Evolutionary conservation across 1,140 invertebrate genomes (phyloP), one percentile per base, ranked within the genome.

Genomic region (Rhagoletis zephyria): DNA sequence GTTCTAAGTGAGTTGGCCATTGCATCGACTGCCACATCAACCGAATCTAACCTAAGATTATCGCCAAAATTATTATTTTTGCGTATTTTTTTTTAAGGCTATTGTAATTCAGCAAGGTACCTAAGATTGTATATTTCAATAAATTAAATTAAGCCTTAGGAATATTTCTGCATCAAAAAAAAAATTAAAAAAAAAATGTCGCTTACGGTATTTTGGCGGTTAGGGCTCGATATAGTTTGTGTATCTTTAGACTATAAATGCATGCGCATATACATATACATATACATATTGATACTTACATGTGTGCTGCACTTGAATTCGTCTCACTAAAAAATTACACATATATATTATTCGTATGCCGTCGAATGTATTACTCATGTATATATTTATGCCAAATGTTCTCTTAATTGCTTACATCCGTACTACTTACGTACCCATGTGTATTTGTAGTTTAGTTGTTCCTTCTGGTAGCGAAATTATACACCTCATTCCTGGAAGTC

Each of bases 401-500:
- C 45, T 51, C 48, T 81, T 81, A 81, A 81, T 81, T 81, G 48
- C 74, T 81, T 51, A 81, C 74, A 81, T 56, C 48, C 74, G 74
- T 81, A 51, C 48, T 9, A 30, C 30, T 30, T 30, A 30, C 30
- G 30, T 30, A 30, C 30, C 30, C 30, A 12, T 56, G 7, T 56
- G 48, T 19, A 56, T 19, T 81, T 56, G 48, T 19, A 56, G 6
- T 81, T 81, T 56, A 10, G 51, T 81, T 81, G 74, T 81, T 81
- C 51, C 48, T 56, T 56, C 48, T 30, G 48, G 74, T 81, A 81
- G 48, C 45, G 48, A 51, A 81, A 81, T 81, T 81, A 81, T 51
- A 81, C 74, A 81, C 74, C 74, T 81, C 74, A 59, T 81, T 81
- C 74, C 48, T 81, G 74, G 48, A 81, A 81, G 48, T 3, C 74